Percentiles rank a stretch among this genome's conserved stretches.
Conservation (phyloP, 1,140 invertebrate genomes). For the Caenorhabditis latens region DNA sequence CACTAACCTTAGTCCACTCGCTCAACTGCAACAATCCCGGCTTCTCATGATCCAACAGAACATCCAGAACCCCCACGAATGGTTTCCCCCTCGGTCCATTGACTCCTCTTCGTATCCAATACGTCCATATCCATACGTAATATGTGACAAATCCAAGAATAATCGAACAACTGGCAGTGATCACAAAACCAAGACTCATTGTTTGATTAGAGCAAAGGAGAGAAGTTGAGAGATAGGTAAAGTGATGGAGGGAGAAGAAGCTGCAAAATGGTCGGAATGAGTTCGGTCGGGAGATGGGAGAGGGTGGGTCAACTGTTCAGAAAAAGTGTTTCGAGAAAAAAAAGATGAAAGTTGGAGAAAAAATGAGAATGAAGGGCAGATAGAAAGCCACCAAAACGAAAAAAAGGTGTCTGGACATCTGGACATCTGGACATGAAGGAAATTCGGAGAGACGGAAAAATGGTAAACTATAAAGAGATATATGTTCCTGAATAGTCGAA, state of each 20-base stretch:
- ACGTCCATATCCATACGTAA: constrained; percentile 22
- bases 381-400: too few relatives aligned
- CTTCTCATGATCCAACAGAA: constrained; percentile 10
- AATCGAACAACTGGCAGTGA: background rate
- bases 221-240: too few relatives aligned
- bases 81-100: background rate
- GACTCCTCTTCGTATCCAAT: constrained; percentile 40
- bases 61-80: constrained; percentile 24
- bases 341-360: too few relatives aligned
- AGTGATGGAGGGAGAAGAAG: too few relatives aligned
- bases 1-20: constrained; percentile 26
- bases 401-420: too few relatives aligned
- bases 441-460: too few relatives aligned
- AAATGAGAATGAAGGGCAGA: too few relatives aligned
- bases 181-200: background rate
- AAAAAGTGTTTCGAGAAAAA: too few relatives aligned
- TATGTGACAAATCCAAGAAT: constrained; percentile 18
- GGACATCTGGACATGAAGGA: too few relatives aligned
- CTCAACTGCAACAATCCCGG: constrained; percentile 9
- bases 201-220: background rate
- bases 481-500: too few relatives aligned
- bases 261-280: background rate
- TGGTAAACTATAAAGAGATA: too few relatives aligned
- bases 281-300: background rate
- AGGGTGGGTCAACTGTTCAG: background rate